Conservation (phyloP, 37 sponge, comb jelly and placozoan genomes). For the Cliona cf. orientalis region DNA sequence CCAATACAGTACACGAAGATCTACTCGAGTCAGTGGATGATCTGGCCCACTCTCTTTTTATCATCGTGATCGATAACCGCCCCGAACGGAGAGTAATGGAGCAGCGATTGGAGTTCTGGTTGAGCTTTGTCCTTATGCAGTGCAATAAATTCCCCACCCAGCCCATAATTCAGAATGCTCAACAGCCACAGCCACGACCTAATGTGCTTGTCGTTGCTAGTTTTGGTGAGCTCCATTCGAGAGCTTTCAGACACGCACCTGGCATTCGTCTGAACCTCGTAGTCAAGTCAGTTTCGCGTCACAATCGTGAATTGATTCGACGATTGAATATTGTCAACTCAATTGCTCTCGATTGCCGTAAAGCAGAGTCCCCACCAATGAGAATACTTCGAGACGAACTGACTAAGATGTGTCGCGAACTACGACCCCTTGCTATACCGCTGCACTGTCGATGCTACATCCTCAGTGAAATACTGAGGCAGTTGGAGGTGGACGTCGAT, state of each 20-base stretch:
- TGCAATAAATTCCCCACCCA: not conserved
- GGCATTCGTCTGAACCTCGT: not conserved
- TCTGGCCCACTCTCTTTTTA: constrained; percentile 10
- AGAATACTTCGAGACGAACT: not conserved
- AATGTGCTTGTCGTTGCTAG: constrained; percentile 19
- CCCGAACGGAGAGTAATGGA: not conserved
- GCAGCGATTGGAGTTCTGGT: constrained; percentile 13
- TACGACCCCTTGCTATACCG: not conserved
- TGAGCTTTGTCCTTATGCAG: constrained; percentile 8
- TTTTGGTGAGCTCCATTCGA: not conserved
- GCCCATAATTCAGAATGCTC: no score
- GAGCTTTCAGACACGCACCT: not conserved
- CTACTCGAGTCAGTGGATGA: not conserved
- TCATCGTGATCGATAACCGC: constrained; percentile 12
- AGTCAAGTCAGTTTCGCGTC: not conserved
- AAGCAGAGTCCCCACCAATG: not conserved
- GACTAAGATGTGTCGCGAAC: not conserved
- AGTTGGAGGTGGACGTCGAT: no score
- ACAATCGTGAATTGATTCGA: not conserved
- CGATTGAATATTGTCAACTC: not conserved
- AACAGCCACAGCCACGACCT: not conserved
- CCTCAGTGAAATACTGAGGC: not conserved
- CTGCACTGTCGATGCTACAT: not conserved
- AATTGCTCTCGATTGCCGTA: not conserved
- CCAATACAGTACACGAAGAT: not conserved